phyloP scores from a whole-genome alignment of 2,888 invertebrate species.

The Gasteruption jaculator region DNA sequence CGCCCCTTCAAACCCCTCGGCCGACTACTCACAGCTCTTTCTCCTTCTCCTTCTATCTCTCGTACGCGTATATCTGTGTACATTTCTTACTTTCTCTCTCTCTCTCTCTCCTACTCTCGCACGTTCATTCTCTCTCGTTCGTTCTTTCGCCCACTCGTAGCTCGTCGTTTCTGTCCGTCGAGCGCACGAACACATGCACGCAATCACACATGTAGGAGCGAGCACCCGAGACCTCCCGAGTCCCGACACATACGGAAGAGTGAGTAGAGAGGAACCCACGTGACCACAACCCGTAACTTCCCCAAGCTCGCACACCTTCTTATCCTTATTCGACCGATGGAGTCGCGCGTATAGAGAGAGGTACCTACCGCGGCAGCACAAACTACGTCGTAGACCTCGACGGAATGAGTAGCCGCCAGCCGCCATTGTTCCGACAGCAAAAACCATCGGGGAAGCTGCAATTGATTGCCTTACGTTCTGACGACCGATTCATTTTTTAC shows the following conservation, averaged over 20 bases:
- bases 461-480: no score
- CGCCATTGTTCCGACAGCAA: no score
- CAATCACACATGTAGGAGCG: constrained; percentile 11
- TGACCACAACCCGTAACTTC: no score
- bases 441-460: no score
- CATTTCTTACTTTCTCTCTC: no score
- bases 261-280: no score
- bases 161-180: constrained; percentile 12
- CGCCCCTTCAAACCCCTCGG: constrained; percentile 12
- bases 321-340: constrained; percentile 33
- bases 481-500: no score
- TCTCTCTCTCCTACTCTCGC: constrained; percentile 9
- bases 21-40: not conserved
- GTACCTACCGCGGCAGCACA: constrained; percentile 30
- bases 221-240: constrained; percentile 20
- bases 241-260: no score
- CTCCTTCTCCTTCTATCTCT: not conserved
- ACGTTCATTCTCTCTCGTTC: not conserved
- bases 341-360: constrained; percentile 33
- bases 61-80: no score
- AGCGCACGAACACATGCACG: constrained; percentile 11
- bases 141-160: constrained; percentile 3
- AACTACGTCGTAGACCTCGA: constrained; percentile 32
- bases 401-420: no score
- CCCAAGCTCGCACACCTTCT: no score